These are phyloP conservation scores for Mormoops blainvillei DNA, from an alignment of 2,113 vertebrate genomes.

Conservation along the genomic window DNA sequence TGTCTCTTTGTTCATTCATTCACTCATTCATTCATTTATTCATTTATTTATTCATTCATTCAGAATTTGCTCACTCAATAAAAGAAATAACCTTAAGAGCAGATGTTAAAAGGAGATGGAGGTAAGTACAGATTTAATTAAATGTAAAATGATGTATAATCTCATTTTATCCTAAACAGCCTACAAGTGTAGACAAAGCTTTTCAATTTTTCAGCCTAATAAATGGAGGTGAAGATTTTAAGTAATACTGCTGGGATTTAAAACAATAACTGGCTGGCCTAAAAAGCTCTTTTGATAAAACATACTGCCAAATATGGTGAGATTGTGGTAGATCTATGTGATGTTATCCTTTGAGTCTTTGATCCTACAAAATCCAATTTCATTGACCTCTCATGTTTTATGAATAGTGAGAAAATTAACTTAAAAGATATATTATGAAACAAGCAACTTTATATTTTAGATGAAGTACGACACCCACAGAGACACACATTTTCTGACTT, in stretches of 20 bases:
- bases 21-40: background rate
- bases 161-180: background rate
- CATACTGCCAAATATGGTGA: constrained; percentile 10
- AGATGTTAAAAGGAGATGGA: background rate
- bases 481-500: background rate
- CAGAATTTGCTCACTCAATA: background rate
- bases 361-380: constrained; percentile 52
- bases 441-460: constrained; percentile 8
- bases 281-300: constrained; percentile 41
- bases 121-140: background rate
- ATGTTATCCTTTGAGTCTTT: constrained; percentile 33
- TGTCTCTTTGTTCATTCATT: background rate
- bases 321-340: constrained; percentile 22
- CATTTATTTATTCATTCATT: background rate
- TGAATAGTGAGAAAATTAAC: constrained; percentile 41
- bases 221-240: background rate
- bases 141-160: background rate
- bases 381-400: constrained; percentile 16
- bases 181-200: constrained; percentile 18
- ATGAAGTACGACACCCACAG: background rate
- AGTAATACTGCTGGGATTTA: constrained; percentile 47
- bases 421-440: background rate
- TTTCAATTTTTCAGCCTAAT: constrained; percentile 45
- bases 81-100: background rate
- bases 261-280: constrained; percentile 57